Percentiles rank a stretch among this genome's conserved stretches.
Evolutionary conservation across 2,888 invertebrate species (phyloP).

Genomic region (Scrobipalpa atriplicella): DNA sequence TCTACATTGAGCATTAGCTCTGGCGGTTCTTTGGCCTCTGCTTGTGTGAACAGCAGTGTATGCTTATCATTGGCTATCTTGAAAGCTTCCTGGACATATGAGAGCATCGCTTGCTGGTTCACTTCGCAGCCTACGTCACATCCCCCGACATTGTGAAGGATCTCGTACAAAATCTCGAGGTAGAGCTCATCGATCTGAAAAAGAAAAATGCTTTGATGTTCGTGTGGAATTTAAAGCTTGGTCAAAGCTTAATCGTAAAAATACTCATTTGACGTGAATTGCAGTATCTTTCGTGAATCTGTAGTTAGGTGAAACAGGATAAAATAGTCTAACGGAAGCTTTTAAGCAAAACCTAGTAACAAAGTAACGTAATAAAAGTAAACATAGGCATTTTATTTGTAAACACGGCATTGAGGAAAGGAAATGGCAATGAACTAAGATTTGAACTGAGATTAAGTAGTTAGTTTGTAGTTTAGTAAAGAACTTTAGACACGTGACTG

Average conservation of each 20-base stretch:
- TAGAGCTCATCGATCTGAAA: constrained; percentile 93
- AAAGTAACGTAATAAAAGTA: constrained; percentile 3
- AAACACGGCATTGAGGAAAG: constrained; percentile 14
- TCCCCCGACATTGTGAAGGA: constrained; percentile 92
- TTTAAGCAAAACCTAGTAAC: neutral
- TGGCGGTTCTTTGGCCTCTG: constrained; percentile 91
- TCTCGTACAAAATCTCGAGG: constrained; percentile 91
- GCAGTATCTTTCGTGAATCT: neutral
- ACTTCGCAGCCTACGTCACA: constrained; percentile 88
- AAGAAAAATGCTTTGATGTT: constrained; percentile 11
- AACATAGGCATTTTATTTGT: constrained; percentile 6
- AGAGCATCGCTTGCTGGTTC: constrained; percentile 86
- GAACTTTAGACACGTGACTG: neutral
- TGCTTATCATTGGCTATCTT: constrained; percentile 90
- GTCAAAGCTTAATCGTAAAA: constrained; percentile 15
- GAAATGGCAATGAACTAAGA: constrained; percentile 19
- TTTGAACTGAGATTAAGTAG: constrained; percentile 20
- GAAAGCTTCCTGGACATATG: constrained; percentile 90
- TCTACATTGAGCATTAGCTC: constrained; percentile 93
- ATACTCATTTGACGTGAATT: neutral
- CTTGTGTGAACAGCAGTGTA: constrained; percentile 86
- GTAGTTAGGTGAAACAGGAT: neutral
- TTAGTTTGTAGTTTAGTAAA: neutral
- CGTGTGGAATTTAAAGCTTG: neutral
- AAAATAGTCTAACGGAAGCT: neutral